phyloP scores from a whole-genome alignment of 2,888 invertebrate species.

The Rambutsinella grinnellia region DNA sequence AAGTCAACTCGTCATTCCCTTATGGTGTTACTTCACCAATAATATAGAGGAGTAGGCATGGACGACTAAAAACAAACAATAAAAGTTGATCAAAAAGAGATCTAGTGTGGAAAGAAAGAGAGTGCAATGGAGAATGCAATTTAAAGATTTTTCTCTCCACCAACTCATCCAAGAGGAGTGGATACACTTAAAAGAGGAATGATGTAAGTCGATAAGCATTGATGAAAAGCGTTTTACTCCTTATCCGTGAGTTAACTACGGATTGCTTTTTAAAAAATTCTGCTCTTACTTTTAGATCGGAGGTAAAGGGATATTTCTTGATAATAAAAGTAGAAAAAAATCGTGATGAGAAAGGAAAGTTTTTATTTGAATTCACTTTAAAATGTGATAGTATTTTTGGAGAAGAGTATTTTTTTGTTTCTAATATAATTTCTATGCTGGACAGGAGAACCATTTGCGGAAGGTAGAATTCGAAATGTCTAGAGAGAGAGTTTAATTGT shows the following conservation, averaged over 20 bases:
- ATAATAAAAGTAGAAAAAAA: neutral
- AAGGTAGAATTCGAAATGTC: too few relatives aligned
- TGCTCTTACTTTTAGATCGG: neutral
- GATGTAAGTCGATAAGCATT: conserved; percentile 8
- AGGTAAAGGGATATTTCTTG: neutral
- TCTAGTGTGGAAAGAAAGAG: neutral
- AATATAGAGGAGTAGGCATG: conserved; percentile 4
- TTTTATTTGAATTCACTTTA: too few relatives aligned
- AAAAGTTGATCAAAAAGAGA: conserved; percentile 23
- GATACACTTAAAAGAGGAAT: conserved; percentile 8
- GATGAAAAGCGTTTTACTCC: conserved; percentile 10
- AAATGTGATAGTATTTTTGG: too few relatives aligned
- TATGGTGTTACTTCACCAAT: neutral
- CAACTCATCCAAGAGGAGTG: neutral
- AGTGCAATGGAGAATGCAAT: neutral
- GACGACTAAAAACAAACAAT: conserved; percentile 22
- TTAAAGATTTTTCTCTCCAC: neutral
- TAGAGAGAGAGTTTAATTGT: too few relatives aligned
- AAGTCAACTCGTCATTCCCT: neutral
- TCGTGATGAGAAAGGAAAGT: neutral
- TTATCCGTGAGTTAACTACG: conserved; percentile 30
- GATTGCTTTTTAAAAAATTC: conserved; percentile 10
- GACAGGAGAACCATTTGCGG: too few relatives aligned
- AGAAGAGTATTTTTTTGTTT: too few relatives aligned
- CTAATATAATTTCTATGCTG: too few relatives aligned